Base-by-base conservation (phyloP, 53 echinoderm and acorn worm genomes). In the Henricia sp. region DNA sequence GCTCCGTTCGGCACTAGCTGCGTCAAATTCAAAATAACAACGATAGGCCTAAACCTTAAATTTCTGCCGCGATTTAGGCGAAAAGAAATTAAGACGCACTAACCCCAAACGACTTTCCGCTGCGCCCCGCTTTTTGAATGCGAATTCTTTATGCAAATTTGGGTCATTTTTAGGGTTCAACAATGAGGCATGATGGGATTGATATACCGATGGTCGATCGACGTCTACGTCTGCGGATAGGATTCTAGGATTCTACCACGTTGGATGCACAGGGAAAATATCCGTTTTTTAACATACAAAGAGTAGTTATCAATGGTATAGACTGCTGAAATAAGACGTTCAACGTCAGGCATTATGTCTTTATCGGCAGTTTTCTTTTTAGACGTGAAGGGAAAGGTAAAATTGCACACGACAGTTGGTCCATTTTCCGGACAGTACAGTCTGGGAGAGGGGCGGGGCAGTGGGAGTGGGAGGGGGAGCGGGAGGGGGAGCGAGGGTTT, bases 371-470 rank as follows among this genome's bases (percentile, higher is more conserved):
- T 96, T 43, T 96, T 94, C 68, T 91, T 96, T 84, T 70, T 96
- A 35, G 96, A 96, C 85, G 72, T 91, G 77, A 96, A 96, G 90
- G 96, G 96, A 74, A 96, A 96, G 96, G 96, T 96, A 63, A 83
- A 67, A 59, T 10, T 53, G 69, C 36, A 20, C 53, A n/a, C 39
- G 58, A 9, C 10, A 30, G 28, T 6, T 44, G 82, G 42, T n/a
- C 50, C 67, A 51, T 25, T 54, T 37, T 38, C 75, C 75, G 75
- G 58, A 57, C 75, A 74, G 35, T 25, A 12, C 32, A 5, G 5
- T 38, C 3, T 67, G 39, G 67, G 67, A 28, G 12, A n/a, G 19
- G 67, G 19, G 6, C n/a, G n/a, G n/a, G n/a, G n/a, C n/a, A n/a
- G n/a, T n/a, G n/a, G n/a, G n/a, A n/a, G n/a, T n/a, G n/a, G n/a